Base-by-base conservation (phyloP, 2,888 invertebrate species). In the Teinopalpus imperialis region DNA sequence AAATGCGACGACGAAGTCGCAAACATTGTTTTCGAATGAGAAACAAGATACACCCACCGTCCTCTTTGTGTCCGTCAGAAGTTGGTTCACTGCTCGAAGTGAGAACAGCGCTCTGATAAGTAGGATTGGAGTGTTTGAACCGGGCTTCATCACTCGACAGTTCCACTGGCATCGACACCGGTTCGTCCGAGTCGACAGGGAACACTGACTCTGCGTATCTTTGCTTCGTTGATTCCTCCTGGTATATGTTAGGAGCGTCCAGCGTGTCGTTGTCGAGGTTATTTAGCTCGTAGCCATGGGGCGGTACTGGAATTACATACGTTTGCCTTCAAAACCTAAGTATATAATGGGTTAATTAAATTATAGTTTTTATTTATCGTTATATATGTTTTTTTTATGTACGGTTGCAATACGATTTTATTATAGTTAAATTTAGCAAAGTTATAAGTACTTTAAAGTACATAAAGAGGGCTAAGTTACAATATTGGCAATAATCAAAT, bases 81-180 rank as follows among this genome's bases (percentile, higher is more conserved):
- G 74, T 62, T 6, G 65, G 68, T 35, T 81, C 85, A 41, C 66
- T 76, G 43, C 91, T 90, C 1, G 58, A 75, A 37, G 88, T 87
- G 49, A 94, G 90, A 65, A 94, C 93, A 7, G 94, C 94, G 51
- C 94, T 94, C 65, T 94, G 94, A 68, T 95, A 94, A 23, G 92
- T 90, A 0, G 94, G 94, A 63, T 92, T 94, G 43, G 93, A 91
- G 68, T 94, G 92, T 62, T 92, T 93, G 74, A 94, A 94, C 49
- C 90, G 83, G 46, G 83, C 73, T 54, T 87, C 89, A 34, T 81
- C 83, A 24, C 80, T 80, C 30, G 75, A 76, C 29, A 81, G 58
- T 18, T 72, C 80, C 23, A 69, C 81, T 46, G 81, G 87, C 88
- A 77, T 89, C 21, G 83, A 89, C 46, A 81, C 88, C 16, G 80